Percentiles rank a stretch among this genome's conserved stretches.
phyloP scores from a whole-genome alignment of 2,888 invertebrate species.

The Amphipoea oculea region DNA sequence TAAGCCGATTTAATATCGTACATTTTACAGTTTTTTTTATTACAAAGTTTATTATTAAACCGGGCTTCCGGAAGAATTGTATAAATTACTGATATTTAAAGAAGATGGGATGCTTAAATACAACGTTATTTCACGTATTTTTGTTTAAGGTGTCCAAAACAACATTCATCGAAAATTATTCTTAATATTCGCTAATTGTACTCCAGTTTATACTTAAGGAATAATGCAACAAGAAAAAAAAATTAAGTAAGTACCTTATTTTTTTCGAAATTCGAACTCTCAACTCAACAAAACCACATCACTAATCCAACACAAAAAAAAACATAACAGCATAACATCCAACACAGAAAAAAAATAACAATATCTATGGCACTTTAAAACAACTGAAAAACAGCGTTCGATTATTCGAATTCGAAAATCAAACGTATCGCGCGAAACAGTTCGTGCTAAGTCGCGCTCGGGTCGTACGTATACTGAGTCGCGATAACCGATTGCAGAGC shows the following conservation, averaged over 20 bases:
- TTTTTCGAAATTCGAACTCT: not conserved
- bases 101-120: not conserved
- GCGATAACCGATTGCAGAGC: conserved; percentile 82
- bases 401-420: conserved; percentile 58
- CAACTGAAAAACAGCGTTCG: conserved; percentile 31
- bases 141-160: not conserved
- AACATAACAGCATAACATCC: not conserved
- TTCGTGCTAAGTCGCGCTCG: conserved; percentile 67
- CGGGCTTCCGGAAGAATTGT: not conserved
- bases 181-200: not conserved
- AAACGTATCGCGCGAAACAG: conserved; percentile 54
- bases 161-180: not conserved
- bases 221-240: not conserved
- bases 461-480: conserved; percentile 73
- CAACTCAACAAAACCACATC: conserved; percentile 24
- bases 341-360: conserved; percentile 16
- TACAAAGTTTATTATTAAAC: not conserved
- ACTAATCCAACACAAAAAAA: conserved; percentile 35
- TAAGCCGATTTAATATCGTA: not conserved
- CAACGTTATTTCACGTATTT: not conserved
- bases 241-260: conserved; percentile 14
- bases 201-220: not conserved
- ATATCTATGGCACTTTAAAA: conserved; percentile 45
- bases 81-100: not conserved
- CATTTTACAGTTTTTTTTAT: not conserved